Conservation (phyloP, 2,888 invertebrate species). For the Crocallis elinguaria region DNA sequence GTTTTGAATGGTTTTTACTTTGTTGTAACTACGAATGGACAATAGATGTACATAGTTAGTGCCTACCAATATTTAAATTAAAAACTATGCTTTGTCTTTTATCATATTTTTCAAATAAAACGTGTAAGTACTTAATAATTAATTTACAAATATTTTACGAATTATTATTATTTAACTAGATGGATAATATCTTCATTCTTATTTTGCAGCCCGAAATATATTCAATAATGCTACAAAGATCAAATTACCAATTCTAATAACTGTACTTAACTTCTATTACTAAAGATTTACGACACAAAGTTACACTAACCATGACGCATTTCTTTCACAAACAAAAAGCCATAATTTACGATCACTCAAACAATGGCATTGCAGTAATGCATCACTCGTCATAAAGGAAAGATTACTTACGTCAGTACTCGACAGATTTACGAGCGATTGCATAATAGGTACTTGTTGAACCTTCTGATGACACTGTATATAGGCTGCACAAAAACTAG, state of each 20-base stretch:
- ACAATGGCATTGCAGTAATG: constrained; percentile 76
- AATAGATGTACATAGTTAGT: too few relatives aligned
- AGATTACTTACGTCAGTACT: constrained; percentile 60
- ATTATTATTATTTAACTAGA: too few relatives aligned
- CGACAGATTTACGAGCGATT: constrained; percentile 75
- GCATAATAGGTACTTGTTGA: constrained; percentile 66
- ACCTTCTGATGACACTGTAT: too few relatives aligned
- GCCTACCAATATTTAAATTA: too few relatives aligned
- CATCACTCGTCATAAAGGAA: constrained; percentile 82
- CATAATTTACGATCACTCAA: constrained; percentile 65
- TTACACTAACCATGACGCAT: constrained; percentile 13
- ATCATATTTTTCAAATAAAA: too few relatives aligned
- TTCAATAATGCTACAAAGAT: not conserved
- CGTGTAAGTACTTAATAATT: too few relatives aligned
- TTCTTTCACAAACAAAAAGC: constrained; percentile 36
- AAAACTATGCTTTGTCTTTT: too few relatives aligned
- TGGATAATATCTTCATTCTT: not conserved
- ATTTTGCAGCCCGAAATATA: too few relatives aligned
- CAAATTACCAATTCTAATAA: constrained; percentile 5
- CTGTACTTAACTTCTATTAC: constrained; percentile 15
- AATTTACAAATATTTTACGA: too few relatives aligned
- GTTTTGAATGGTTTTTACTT: too few relatives aligned
- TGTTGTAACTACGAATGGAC: too few relatives aligned
- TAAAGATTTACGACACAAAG: constrained; percentile 25
- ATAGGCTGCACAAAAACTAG: constrained; percentile 26